These are phyloP conservation scores for Riptortus pedestris DNA, from an alignment of 1,140 invertebrate genomes.

Conservation along the genomic window DNA sequence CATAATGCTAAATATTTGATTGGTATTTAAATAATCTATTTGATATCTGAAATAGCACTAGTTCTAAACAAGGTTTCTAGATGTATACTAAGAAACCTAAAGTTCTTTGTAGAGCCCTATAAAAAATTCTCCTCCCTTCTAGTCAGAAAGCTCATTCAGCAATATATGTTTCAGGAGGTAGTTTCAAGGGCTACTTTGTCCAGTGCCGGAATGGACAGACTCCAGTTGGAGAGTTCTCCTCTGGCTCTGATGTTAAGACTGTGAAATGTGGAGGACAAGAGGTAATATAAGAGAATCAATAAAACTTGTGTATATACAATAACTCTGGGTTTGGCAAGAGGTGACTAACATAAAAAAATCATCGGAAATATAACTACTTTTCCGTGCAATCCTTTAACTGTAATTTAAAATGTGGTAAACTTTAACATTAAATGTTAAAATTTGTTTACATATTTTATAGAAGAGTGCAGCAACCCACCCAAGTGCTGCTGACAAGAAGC, in stretches of 20 bases:
- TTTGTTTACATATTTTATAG: neutral
- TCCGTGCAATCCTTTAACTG: neutral
- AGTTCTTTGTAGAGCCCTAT: no score
- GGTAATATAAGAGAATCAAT: constrained; percentile 30
- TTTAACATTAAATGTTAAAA: neutral
- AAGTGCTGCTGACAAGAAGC: constrained; percentile 34
- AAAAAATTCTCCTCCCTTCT: neutral
- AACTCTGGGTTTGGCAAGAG: neutral
- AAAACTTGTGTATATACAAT: neutral
- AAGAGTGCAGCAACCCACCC: constrained; percentile 39
- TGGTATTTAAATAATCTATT: neutral
- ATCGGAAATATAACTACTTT: neutral
- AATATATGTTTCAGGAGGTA: constrained; percentile 24
- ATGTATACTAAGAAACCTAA: neutral
- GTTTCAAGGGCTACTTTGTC: constrained; percentile 43
- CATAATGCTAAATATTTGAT: no score
- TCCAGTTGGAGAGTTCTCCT: constrained; percentile 40
- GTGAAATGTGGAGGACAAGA: constrained; percentile 38
- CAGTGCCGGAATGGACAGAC: constrained; percentile 41
- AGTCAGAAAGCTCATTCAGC: neutral
- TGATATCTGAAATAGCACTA: neutral
- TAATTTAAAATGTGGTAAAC: neutral
- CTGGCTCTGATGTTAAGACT: constrained; percentile 33
- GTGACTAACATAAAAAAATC: neutral
- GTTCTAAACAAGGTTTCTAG: neutral